Percentiles rank a stretch among this genome's conserved stretches.
These are phyloP conservation scores for Melinaea marsaeus DNA, from an alignment of 2,888 invertebrate species.

Conservation along the genomic window DNA sequence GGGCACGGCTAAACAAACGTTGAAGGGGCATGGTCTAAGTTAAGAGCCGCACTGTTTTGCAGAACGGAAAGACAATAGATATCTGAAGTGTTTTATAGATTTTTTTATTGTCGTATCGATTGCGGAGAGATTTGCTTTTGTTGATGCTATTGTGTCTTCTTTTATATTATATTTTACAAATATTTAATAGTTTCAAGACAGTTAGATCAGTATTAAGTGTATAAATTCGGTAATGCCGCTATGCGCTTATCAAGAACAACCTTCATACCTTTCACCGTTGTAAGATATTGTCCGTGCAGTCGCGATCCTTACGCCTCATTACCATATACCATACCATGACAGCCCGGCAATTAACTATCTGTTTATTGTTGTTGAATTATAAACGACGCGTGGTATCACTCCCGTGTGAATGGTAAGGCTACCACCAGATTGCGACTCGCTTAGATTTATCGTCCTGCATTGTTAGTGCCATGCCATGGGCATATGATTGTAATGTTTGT, in stretches of 20 bases:
- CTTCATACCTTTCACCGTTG: conserved; percentile 74
- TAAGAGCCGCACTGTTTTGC: conserved; percentile 10
- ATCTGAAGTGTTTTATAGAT: too few species aligned
- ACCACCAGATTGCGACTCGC: conserved; percentile 21
- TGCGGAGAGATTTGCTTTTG: too few species aligned
- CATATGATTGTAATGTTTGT: conserved; percentile 8
- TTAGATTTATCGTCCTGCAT: conserved; percentile 7
- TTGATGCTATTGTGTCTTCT: not conserved
- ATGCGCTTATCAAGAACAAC: conserved; percentile 1
- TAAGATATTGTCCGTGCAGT: conserved; percentile 75
- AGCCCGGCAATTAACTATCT: conserved; percentile 77
- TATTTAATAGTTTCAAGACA: not conserved
- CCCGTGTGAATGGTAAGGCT: conserved; percentile 45
- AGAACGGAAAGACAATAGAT: too few species aligned
- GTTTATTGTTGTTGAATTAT: conserved; percentile 78
- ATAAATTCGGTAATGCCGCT: not conserved
- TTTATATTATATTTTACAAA: not conserved
- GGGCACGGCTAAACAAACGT: conserved; percentile 71
- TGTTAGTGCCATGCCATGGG: conserved; percentile 2
- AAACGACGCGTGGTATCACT: conserved; percentile 67
- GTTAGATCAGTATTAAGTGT: not conserved
- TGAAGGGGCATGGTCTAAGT: conserved; percentile 41
- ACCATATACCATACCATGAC: conserved; percentile 77
- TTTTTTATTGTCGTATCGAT: too few species aligned
- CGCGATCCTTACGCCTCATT: conserved; percentile 75